Percentiles rank a stretch among this genome's conserved stretches.
phyloP scores from a whole-genome alignment of 2,113 vertebrate genomes.

The Mirounga angustirostris region DNA sequence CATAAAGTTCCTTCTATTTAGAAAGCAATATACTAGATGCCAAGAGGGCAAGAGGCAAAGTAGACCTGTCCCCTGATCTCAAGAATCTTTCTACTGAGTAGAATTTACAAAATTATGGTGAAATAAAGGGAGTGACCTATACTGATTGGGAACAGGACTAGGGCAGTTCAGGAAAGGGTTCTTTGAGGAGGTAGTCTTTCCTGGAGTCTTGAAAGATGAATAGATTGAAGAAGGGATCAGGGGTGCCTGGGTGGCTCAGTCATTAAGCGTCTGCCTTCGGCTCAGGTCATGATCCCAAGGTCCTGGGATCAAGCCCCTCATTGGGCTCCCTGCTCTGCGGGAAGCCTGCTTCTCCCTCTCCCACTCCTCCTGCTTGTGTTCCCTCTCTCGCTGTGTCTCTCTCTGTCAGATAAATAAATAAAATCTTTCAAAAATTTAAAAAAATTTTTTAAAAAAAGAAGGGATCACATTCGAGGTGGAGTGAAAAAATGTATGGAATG shows the following conservation, averaged over 20 bases:
- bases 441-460: background rate
- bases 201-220: slow-evolving; percentile 6
- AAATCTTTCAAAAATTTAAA: too few species aligned
- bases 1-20: slow-evolving; percentile 41
- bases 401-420: too few species aligned
- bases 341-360: too few species aligned
- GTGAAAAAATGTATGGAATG: background rate
- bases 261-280: too few species aligned
- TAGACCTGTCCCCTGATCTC: background rate
- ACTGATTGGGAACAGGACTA: background rate
- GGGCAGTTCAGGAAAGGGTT: background rate
- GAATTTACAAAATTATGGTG: slow-evolving; percentile 21
- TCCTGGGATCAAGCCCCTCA: too few species aligned
- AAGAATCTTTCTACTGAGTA: background rate
- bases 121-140: background rate
- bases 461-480: background rate
- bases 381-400: too few species aligned
- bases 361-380: too few species aligned
- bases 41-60: background rate
- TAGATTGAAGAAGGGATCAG: background rate
- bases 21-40: slow-evolving; percentile 13
- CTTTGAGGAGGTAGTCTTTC: background rate
- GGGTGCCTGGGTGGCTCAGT: too few species aligned
- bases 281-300: too few species aligned
- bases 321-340: too few species aligned